Evolutionary conservation across 2,888 invertebrate genomes (phyloP).

Genomic region (Mesorhabditis sp.): DNA sequence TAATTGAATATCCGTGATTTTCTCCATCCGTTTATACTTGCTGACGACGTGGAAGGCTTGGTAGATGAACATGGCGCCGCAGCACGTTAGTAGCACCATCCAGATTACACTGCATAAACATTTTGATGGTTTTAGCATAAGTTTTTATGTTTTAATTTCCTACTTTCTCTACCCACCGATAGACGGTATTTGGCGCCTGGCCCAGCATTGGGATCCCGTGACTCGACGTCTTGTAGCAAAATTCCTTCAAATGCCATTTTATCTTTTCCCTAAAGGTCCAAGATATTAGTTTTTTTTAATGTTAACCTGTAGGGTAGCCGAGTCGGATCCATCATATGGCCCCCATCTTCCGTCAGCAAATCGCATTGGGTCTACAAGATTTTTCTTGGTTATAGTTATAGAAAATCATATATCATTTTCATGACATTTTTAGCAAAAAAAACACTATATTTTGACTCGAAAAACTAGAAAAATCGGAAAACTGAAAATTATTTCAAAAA

Average conservation of each 20-base stretch:
- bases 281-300: background rate
- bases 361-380: slow-evolving; percentile 36
- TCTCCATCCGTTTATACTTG: slow-evolving; percentile 48
- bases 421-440: background rate
- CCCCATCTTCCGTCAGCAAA: slow-evolving; percentile 45
- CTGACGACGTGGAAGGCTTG: slow-evolving; percentile 46
- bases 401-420: slow-evolving; percentile 2
- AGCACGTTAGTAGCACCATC: slow-evolving; percentile 39
- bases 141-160: background rate
- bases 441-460: too few species aligned
- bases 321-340: slow-evolving; percentile 44
- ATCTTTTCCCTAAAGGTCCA: slow-evolving; percentile 33
- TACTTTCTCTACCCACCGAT: slow-evolving; percentile 21
- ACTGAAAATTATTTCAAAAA: too few species aligned
- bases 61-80: slow-evolving; percentile 41
- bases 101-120: slow-evolving; percentile 32
- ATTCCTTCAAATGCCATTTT: slow-evolving; percentile 46
- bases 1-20: slow-evolving; percentile 53
- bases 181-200: slow-evolving; percentile 43
- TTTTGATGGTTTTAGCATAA: background rate
- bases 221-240: slow-evolving; percentile 52
- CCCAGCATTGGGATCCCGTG: slow-evolving; percentile 53
- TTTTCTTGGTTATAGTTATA: slow-evolving; percentile 5
- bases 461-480: too few species aligned
- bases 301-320: slow-evolving; percentile 38